Evolutionary conservation across 2,113 vertebrate genomes (phyloP).

Genomic region (Etheostoma spectabile): DNA sequence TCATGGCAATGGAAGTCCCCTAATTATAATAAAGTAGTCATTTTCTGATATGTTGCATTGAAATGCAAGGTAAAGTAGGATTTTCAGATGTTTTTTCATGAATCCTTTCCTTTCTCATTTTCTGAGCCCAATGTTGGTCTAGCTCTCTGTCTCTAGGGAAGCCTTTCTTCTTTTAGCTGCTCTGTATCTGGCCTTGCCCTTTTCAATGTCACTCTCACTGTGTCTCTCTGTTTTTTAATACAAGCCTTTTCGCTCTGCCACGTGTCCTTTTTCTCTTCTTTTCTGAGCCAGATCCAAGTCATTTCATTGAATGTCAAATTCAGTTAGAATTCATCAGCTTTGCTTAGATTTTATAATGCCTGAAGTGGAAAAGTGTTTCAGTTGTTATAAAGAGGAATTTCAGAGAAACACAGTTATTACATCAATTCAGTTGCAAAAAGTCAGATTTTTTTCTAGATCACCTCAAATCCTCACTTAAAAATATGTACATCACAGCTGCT

Average conservation of each 20-base stretch:
- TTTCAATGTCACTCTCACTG: conserved; percentile 68
- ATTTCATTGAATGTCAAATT: conserved; percentile 29
- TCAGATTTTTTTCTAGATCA: not conserved
- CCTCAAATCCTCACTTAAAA: conserved; percentile 1
- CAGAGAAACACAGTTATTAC: conserved; percentile 8
- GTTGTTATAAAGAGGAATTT: conserved; percentile 26
- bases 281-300: conserved; percentile 18
- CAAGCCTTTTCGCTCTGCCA: conserved; percentile 26
- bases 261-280: conserved; percentile 24
- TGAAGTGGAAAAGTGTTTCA: conserved; percentile 20
- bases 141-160: conserved; percentile 59
- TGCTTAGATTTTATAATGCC: not conserved
- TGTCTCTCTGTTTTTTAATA: conserved; percentile 52
- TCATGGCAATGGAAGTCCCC: too few relatives aligned
- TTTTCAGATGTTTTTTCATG: not conserved
- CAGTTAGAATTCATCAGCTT: conserved; percentile 11
- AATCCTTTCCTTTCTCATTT: conserved; percentile 32
- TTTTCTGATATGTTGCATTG: not conserved
- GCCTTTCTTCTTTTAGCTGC: conserved; percentile 73
- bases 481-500: conserved; percentile 4
- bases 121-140: conserved; percentile 47
- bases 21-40: too few relatives aligned
- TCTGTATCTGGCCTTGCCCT: conserved; percentile 66
- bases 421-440: not conserved
- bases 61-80: not conserved